Base-by-base conservation (phyloP, 2,797 vertebrate species). In the Clamator glandarius region DNA sequence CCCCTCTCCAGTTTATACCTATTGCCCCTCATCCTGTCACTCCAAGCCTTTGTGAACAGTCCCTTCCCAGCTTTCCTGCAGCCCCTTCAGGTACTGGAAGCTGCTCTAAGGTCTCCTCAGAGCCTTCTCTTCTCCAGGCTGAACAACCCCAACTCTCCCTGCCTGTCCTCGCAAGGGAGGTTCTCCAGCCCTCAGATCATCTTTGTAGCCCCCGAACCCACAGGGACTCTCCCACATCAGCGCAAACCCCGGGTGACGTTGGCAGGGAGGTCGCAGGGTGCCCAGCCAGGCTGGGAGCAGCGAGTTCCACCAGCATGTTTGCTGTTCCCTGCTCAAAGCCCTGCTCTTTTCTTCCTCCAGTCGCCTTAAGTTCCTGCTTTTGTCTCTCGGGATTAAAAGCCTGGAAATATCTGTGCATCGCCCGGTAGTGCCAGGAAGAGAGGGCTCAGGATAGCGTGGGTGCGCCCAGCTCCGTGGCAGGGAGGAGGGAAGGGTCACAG, bases 301-400 rank as follows among this genome's bases (percentile, higher is more conserved):
- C 4, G 82, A 80, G 86, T 93, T 84, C 74, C 90, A 59, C 20
- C 1, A 3, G 35, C 2, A 15, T 95, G 93, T 95, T 96, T 96
- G 96, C 92, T 96, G 95, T 96, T 96, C 95, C 90, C 63, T 74
- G 57, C 92, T 83, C 87, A 94, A 94, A 89, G 83, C 93, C 76
- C 79, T 51, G 77, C 90, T 91, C 90, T 84, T 82, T 92, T 59
- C 95, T 64, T 87, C 77, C 93, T 93, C 90, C 13, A 29, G 67
- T 75, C 2, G 69, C 83, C 2, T 78, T 86, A 62, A 96, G 87
- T 68, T 93, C 81, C 63, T 6, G 94, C 94, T 93, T 96, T 96
- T 96, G 94, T 96, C 72, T 95, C 75, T 61, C 0, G 24, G 86
- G 94, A 96, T 96, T 96, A 96, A 91, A 95, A 95, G 61, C 74